phyloP scores from a whole-genome alignment of 2,113 vertebrate species.

The Crotalus tigris region DNA sequence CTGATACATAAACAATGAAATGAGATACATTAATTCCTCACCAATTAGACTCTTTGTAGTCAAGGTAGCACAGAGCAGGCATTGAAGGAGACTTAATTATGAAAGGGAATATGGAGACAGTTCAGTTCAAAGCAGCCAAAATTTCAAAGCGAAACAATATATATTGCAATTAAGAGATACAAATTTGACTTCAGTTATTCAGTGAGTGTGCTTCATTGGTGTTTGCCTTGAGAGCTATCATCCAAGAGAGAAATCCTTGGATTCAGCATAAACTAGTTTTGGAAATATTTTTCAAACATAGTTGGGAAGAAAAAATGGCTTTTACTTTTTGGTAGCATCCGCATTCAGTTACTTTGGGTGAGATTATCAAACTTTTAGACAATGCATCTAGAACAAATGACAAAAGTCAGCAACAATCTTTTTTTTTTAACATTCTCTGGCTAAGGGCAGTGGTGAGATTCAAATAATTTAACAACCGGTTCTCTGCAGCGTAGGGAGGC shows the following conservation, averaged over 20 bases:
- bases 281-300: conserved; percentile 24
- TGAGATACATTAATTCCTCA: conserved; percentile 34
- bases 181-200: conserved; percentile 42
- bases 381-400: not conserved
- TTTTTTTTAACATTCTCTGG: not conserved
- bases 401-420: not conserved
- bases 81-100: conserved; percentile 33
- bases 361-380: not conserved
- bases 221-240: conserved; percentile 25
- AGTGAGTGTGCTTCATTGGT: not conserved
- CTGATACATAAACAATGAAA: conserved; percentile 31
- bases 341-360: not conserved
- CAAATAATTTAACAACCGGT: too few relatives aligned
- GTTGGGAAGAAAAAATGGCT: accelerated
- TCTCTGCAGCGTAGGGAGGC: too few relatives aligned
- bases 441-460: not conserved
- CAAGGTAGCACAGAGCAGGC: not conserved
- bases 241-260: conserved; percentile 38
- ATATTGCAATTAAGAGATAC: conserved; percentile 35
- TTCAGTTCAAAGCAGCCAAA: conserved; percentile 43
- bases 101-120: conserved; percentile 44
- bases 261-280: conserved; percentile 27
- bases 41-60: conserved; percentile 29
- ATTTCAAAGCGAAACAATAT: conserved; percentile 56
- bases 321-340: not conserved